Evolutionary conservation across 1,140 invertebrate species (phyloP).

Genomic region (Eumaeus atala): DNA sequence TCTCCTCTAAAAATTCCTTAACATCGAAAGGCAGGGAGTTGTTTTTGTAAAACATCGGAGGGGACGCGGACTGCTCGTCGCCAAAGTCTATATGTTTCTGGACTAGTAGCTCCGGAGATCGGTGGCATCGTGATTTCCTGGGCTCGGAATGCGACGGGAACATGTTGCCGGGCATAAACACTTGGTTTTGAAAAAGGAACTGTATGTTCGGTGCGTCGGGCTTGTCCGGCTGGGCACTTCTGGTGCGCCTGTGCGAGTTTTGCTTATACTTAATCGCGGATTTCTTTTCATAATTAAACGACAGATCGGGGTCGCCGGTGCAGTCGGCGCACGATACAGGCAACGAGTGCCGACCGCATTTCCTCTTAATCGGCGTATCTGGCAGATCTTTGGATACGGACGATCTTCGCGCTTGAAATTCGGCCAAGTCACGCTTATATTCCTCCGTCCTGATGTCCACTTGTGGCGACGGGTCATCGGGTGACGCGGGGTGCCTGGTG

Average conservation of each 20-base stretch:
- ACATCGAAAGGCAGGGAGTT: slow-evolving; percentile 54
- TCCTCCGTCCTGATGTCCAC: slow-evolving; percentile 64
- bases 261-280: slow-evolving; percentile 61
- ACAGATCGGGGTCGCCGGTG: slow-evolving; percentile 46
- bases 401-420: slow-evolving; percentile 65
- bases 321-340: slow-evolving; percentile 64
- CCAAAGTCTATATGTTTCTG: slow-evolving; percentile 59
- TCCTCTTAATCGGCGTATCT: slow-evolving; percentile 48
- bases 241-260: slow-evolving; percentile 41
- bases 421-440: slow-evolving; percentile 64
- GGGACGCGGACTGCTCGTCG: slow-evolving; percentile 43
- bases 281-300: slow-evolving; percentile 65
- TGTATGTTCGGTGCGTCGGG: slow-evolving; percentile 61
- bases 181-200: slow-evolving; percentile 68
- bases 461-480: slow-evolving; percentile 25
- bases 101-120: slow-evolving; percentile 41
- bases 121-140: slow-evolving; percentile 16
- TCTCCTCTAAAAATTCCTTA: slow-evolving; percentile 43
- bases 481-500: slow-evolving; percentile 34
- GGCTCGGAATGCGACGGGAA: slow-evolving; percentile 51
- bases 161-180: slow-evolving; percentile 63
- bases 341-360: slow-evolving; percentile 57
- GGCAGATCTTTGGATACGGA: slow-evolving; percentile 37
- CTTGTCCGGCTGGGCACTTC: slow-evolving; percentile 38
- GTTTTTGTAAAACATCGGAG: slow-evolving; percentile 58